Evolutionary conservation across 2,888 invertebrate species (phyloP), one percentile per base, ranked within the genome.

Genomic region (Polietes domitor): DNA sequence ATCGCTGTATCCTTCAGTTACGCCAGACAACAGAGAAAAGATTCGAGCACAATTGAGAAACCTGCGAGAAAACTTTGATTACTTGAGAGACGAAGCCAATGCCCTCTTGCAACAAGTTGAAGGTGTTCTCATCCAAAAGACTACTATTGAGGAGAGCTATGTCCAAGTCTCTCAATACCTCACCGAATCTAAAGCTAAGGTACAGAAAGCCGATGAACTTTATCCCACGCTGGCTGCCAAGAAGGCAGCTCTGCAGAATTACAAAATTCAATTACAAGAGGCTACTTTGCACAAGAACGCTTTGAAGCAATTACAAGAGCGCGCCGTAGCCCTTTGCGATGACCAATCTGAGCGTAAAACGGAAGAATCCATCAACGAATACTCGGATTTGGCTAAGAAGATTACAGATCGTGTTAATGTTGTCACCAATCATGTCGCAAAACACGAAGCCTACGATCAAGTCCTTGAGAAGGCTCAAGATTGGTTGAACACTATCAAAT

Each of bases 141-240:
- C 97, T 3, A 97, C 98, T 0, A 97, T 98, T 91, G 98, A 98
- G 90, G 98, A 98, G 88, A 97, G 97, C 85, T 96, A 97, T 87
- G 95, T 95, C 65, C 97, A 98, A 93, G 95, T 98, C 7, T 95
- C 96, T 86, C 95, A 96, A 89, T 98, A 98, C 97, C 94, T 98
- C 32, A 94, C 94, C 77, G 97, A 97, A 87, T 94, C 95, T 0
- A 96, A 96, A 90, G 94, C 94, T 70, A 96, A 96, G 89, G 93
- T 97, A 43, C 94, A 95, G 1, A 94, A 95, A 50, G 95, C 95
- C 72, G 94, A 95, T 74, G 95, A 96, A 86, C 92, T 97, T 3
- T 95, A 97, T 88, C 94, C 97, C 0, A 96, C 96, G 0, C 93
- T 98, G 70, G 95, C 96, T 1, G 97, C 98, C 87, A 98, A 98